Base-by-base conservation (phyloP, 2,888 invertebrate species). In the Hetaerina titia region DNA sequence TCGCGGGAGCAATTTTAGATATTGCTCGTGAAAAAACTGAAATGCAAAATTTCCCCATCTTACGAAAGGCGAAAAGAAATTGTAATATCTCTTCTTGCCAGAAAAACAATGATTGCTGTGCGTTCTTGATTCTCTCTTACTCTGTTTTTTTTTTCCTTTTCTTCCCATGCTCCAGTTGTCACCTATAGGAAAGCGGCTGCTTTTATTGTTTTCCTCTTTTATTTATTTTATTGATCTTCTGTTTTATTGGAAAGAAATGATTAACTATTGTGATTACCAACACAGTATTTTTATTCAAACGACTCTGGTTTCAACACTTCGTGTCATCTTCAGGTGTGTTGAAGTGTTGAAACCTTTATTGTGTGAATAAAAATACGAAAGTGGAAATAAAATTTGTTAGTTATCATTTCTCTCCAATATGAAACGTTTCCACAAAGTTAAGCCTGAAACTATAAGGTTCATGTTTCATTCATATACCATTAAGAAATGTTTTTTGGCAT, bases 31-130 rank as follows among this genome's bases (percentile, higher is more conserved):
- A 31, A 81, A 81, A 81, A 81, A 11, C 7, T 31, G 81, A 31
- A 81, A 81, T 31, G 81, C 69, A 69, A 81, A 81, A 31, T 81
- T 13, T 81, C 25, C 31, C n/a, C 31, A 11, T 81, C 15, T 11
- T 31, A 81, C 81, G 81, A 81, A 81, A 81, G 81, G 81, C 81
- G 81, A 31, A 31, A 81, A 81, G 13, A 22, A 31, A 81, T 81
- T 81, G 6, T 60, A 60, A 60, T 60, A 60, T n/a, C 74, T 13
- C 31, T 15, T 13, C n/a, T 22, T n/a, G n/a, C 69, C 19, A n/a
- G n/a, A 22, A 69, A 11, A 31, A 81, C 81, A 11, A 31, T 31
- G 13, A 81, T 7, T 13, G 25, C 31, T 81, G 81, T 31, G 11
- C 31, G 22, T n/a, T 31, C 81, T 13, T 31, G 31, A 81, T 15